Percentiles rank a stretch among this genome's conserved stretches.
Evolutionary conservation across 64 coral and sea anemone species (phyloP).

Genomic region (Montipora foliosa): DNA sequence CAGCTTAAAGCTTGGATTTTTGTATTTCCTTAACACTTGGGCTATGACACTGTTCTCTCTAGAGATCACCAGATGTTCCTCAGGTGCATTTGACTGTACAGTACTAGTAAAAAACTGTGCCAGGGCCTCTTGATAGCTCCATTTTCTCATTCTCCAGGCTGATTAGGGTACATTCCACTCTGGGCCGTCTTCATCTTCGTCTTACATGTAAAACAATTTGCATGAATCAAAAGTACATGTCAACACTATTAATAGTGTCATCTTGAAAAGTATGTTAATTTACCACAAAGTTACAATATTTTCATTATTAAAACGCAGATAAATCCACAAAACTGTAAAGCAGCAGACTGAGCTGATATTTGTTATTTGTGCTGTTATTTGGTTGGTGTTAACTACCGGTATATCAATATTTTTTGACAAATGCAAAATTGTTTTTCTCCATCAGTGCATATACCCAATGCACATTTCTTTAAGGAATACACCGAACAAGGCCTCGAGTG

Average conservation of each 20-base stretch:
- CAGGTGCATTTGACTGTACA: constrained; percentile 15
- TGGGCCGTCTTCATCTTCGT: neutral
- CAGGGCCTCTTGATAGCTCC: neutral
- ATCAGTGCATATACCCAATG: neutral
- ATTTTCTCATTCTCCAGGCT: constrained; percentile 7
- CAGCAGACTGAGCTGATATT: neutral
- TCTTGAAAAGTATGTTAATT: neutral
- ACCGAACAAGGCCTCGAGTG: neutral
- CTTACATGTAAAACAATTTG: neutral
- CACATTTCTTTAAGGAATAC: neutral
- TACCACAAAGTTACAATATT: neutral
- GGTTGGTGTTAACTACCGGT: neutral
- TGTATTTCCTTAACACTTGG: constrained; percentile 44
- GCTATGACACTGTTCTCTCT: constrained; percentile 14
- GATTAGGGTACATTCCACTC: neutral
- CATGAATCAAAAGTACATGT: neutral
- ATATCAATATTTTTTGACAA: neutral
- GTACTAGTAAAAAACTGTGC: neutral
- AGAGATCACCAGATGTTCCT: constrained; percentile 18
- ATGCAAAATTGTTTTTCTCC: neutral
- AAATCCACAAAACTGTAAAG: neutral
- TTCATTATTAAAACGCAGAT: no score
- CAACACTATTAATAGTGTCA: neutral
- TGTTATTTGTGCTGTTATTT: no score
- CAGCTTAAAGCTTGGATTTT: constrained; percentile 43